phyloP scores from a whole-genome alignment of 2,113 vertebrate genomes.

The Hippolais icterina region DNA sequence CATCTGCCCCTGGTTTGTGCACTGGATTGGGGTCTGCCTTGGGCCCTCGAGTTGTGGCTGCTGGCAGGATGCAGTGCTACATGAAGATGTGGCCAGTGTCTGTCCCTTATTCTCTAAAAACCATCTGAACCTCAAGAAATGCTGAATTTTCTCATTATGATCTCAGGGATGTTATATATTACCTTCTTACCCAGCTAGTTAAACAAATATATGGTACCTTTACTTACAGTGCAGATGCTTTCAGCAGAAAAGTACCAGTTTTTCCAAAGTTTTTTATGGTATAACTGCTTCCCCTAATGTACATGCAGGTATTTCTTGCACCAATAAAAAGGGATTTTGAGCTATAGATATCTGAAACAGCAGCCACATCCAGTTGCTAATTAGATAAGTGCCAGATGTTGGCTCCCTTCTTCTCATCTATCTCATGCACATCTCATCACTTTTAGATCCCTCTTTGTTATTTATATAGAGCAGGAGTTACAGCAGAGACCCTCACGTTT shows the following conservation, averaged over 20 bases:
- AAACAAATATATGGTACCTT: slow-evolving; percentile 37
- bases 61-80: neutral
- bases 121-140: neutral
- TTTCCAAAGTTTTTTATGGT: slow-evolving; percentile 1
- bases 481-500: neutral
- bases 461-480: neutral
- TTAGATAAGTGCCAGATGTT: slow-evolving; percentile 40
- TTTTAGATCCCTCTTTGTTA: neutral
- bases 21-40: neutral
- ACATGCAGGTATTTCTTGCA: neutral
- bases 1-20: neutral
- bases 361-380: slow-evolving; percentile 30
- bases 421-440: neutral
- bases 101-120: neutral
- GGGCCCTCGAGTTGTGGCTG: neutral
- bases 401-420: neutral
- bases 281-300: slow-evolving; percentile 23
- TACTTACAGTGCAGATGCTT: slow-evolving; percentile 26
- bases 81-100: neutral
- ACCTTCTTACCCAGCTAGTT: slow-evolving; percentile 32
- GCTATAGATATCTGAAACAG: slow-evolving; percentile 32
- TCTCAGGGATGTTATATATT: neutral
- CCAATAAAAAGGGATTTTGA: slow-evolving; percentile 13
- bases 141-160: neutral
- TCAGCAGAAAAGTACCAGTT: slow-evolving; percentile 18